Conservation (phyloP, 2,113 vertebrate species). For the Malurus elegans region DNA sequence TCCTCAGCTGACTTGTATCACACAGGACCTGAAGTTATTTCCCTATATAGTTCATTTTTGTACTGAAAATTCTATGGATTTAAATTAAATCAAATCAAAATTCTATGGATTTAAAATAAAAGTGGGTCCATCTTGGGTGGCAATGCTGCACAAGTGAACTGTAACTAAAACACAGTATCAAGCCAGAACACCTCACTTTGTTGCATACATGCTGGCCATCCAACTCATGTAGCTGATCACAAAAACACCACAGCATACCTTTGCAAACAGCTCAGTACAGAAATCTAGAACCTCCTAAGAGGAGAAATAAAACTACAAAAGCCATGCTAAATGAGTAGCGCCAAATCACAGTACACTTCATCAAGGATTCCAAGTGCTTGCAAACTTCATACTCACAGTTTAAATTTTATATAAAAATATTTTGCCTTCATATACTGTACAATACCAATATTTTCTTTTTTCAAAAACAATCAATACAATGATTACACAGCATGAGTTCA, state of each 20-base stretch:
- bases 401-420: background rate
- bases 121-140: rapidly evolving
- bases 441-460: background rate
- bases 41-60: background rate
- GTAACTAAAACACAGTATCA: background rate
- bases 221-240: background rate
- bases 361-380: background rate
- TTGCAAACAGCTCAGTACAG: background rate
- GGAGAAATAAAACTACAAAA: background rate
- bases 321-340: background rate
- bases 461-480: background rate
- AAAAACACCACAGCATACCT: background rate
- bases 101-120: background rate
- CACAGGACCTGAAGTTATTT: background rate
- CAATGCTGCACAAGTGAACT: background rate
- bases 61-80: background rate
- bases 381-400: background rate
- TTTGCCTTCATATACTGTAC: background rate
- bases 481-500: background rate
- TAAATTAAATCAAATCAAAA: background rate
- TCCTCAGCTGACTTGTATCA: background rate
- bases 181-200: background rate
- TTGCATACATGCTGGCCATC: background rate
- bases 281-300: background rate
- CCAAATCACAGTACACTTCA: background rate